Conservation (phyloP, 2,113 vertebrate species). For the Morone chrysops region DNA sequence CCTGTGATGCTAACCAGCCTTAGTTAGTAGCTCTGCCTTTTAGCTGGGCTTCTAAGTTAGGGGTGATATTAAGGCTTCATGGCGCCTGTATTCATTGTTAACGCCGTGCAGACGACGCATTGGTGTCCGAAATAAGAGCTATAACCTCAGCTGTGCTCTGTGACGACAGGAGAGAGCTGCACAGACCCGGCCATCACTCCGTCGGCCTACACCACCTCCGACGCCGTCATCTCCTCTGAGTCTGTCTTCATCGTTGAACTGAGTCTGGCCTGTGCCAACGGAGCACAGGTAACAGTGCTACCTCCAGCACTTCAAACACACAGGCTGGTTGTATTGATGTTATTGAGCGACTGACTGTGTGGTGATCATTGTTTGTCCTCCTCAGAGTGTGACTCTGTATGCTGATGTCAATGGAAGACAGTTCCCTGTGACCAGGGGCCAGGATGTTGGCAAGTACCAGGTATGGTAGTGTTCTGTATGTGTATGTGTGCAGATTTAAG, state of each 20-base stretch:
- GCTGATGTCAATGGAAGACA: slow-evolving; percentile 93
- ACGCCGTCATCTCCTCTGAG: slow-evolving; percentile 93
- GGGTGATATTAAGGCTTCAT: neutral
- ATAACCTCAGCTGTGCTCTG: neutral
- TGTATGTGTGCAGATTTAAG: neutral
- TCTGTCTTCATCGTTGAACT: slow-evolving; percentile 95
- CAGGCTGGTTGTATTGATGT: neutral
- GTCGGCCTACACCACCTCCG: slow-evolving; percentile 93
- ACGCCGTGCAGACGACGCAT: neutral
- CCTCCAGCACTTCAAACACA: neutral
- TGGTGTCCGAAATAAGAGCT: neutral
- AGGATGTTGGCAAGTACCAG: slow-evolving; percentile 94
- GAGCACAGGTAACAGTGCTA: slow-evolving; percentile 87
- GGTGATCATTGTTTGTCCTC: neutral
- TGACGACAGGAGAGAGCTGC: slow-evolving; percentile 88
- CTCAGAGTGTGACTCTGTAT: slow-evolving; percentile 91
- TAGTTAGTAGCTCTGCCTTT: neutral
- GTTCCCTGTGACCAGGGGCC: slow-evolving; percentile 93
- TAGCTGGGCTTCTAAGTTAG: neutral
- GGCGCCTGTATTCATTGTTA: neutral
- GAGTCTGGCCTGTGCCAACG: slow-evolving; percentile 90
- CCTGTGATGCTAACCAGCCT: slow-evolving; percentile 36
- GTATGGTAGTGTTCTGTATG: slow-evolving; percentile 66
- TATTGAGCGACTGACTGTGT: neutral
- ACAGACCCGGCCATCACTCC: slow-evolving; percentile 90